Base-by-base conservation (phyloP, 2,888 invertebrate genomes). In the Ypsolopha sequella region DNA sequence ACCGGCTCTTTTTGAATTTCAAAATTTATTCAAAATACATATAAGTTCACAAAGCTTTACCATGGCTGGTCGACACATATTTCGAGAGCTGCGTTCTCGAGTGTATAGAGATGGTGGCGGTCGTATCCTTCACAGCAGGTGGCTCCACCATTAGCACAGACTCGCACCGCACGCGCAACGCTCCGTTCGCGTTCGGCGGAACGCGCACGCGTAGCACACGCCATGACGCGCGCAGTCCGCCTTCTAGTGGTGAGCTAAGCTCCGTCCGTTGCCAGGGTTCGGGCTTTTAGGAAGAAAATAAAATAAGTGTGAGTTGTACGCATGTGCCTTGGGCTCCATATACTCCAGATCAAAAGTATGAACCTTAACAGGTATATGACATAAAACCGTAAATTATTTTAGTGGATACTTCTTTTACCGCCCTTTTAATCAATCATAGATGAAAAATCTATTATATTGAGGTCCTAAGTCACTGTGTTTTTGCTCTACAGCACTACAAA, bases 181-280 rank as follows among this genome's bases (percentile, higher is more conserved):
- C 64, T 0, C 82, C 84, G 56, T 79, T 84, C 0, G 81, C 80
- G 0, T 67, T 68, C 1, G 75, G 52, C 1, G 82, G 79, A 0
- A 84, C 80, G 1, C 73, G 65, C 34, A 84, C 66, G 6, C 80
- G 67, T 1, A 85, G 59, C 1, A 76, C 69, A 0, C 81, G 70
- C 81, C 80, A 85, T 1, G 84, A 82, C 1, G 76, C 74, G 0
- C 79, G 77, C 4, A 86, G 65, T 1, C 86, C 86, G 0, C 81
- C 84, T 0, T 70, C 63, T 56, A 72, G 67, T 0, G 76, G 63
- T 0, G 66, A 59, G 43, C 77, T 79, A 10, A 71, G 57, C 55
- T 85, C 84, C 1, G 78, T 80, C 36, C 76, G 73, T 58, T 84
- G 82, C 84, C 84, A 84, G 4, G 70, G 61, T 59, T 85, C 85